A percentile compares a stretch with the other conserved stretches of the same genome.
These are phyloP conservation scores for Carassius auratus DNA, from an alignment of 2,113 vertebrate species.

Conservation along the genomic window DNA sequence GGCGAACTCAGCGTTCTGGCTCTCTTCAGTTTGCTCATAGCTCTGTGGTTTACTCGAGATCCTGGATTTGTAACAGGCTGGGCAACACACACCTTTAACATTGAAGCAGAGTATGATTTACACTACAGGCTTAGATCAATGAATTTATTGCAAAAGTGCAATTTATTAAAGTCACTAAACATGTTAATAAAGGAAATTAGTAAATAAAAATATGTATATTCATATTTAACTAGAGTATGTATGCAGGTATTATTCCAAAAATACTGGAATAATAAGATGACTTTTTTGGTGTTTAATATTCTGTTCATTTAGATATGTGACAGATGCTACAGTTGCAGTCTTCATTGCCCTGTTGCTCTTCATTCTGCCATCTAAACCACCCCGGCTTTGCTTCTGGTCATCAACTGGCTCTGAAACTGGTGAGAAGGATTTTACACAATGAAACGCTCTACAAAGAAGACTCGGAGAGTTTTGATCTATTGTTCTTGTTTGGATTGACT, in stretches of 20 bases:
- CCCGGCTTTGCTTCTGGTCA: conserved; percentile 73
- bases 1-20: conserved; percentile 87
- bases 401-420: conserved; percentile 67
- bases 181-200: not conserved
- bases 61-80: conserved; percentile 92
- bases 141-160: no score
- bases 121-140: conserved; percentile 3
- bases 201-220: not conserved
- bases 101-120: conserved; percentile 78
- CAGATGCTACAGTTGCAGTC: conserved; percentile 86
- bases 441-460: conserved; percentile 13
- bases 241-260: not conserved
- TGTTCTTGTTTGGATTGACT: not conserved
- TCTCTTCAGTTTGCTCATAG: conserved; percentile 84
- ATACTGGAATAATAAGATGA: not conserved
- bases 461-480: not conserved
- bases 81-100: conserved; percentile 81
- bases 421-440: conserved; percentile 45
- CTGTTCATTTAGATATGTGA: conserved; percentile 78
- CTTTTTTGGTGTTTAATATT: not conserved
- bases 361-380: conserved; percentile 79
- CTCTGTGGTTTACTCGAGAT: conserved; percentile 92
- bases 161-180: not conserved
- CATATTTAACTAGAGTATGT: no score
- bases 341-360: conserved; percentile 88